Percentiles rank a stretch among this genome's conserved stretches.
These are phyloP conservation scores for Anguilla anguilla DNA, from an alignment of 2,797 vertebrate species.

Conservation along the genomic window DNA sequence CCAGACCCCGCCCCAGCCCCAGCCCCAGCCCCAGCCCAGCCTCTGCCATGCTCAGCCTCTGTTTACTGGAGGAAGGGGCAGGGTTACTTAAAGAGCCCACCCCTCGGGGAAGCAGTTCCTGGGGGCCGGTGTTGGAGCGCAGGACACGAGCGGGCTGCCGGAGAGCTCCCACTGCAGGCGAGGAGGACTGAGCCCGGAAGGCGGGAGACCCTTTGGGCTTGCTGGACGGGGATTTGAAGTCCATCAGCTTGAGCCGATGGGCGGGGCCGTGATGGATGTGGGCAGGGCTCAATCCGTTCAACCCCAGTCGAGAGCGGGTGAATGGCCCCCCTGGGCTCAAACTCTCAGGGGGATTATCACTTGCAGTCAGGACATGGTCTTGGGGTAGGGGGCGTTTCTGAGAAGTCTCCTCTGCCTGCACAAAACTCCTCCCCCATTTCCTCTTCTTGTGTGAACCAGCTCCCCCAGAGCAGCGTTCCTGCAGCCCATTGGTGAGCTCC, in stretches of 20 bases:
- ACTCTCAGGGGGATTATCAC: conserved; percentile 53
- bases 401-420: conserved; percentile 30
- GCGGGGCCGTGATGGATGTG: conserved; percentile 70
- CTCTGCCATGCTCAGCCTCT: conserved; percentile 41
- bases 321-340: conserved; percentile 53
- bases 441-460: conserved; percentile 39
- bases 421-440: conserved; percentile 42
- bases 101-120: conserved; percentile 64
- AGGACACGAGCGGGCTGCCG: conserved; percentile 60
- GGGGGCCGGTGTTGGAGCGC: conserved; percentile 72
- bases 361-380: conserved; percentile 37
- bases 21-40: conserved; percentile 7
- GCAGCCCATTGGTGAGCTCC: conserved; percentile 47
- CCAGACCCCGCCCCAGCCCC: conserved; percentile 36
- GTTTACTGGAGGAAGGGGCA: conserved; percentile 47
- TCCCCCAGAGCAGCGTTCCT: conserved; percentile 27
- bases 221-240: conserved; percentile 78
- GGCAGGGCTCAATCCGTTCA: conserved; percentile 61
- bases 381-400: conserved; percentile 42
- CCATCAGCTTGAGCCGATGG: conserved; percentile 80
- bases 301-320: conserved; percentile 32
- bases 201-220: conserved; percentile 62
- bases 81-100: conserved; percentile 50
- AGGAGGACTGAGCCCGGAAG: conserved; percentile 44
- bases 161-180: conserved; percentile 55